A percentile compares a stretch with the other conserved stretches of the same genome.
These are phyloP conservation scores for Hyperopisus bebe DNA, from an alignment of 2,113 vertebrate genomes.

Conservation along the genomic window DNA sequence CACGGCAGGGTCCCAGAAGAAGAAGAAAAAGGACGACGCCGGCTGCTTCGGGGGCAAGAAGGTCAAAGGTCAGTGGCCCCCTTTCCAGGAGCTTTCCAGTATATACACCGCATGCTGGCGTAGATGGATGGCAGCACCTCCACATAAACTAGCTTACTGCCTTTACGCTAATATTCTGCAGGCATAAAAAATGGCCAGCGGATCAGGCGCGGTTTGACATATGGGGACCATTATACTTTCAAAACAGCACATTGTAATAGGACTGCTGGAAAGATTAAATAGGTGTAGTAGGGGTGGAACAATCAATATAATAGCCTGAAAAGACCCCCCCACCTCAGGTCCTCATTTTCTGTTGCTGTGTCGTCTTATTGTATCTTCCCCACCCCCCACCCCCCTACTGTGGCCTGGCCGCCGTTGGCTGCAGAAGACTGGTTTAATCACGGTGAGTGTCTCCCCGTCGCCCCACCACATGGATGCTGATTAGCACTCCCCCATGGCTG, in stretches of 20 bases:
- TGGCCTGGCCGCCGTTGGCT: constrained; percentile 39
- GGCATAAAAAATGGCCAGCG: neutral
- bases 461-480: too few species aligned
- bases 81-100: neutral
- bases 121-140: neutral
- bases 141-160: neutral
- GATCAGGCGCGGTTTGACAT: neutral
- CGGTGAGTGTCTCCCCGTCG: constrained; percentile 65
- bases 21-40: constrained; percentile 74
- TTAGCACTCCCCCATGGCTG: too few species aligned
- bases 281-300: neutral
- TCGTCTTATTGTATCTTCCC: constrained; percentile 30
- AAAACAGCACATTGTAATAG: neutral
- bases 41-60: constrained; percentile 85
- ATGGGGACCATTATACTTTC: neutral
- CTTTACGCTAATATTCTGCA: neutral
- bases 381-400: neutral
- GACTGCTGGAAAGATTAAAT: neutral
- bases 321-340: neutral
- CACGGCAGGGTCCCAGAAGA: constrained; percentile 68
- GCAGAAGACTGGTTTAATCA: constrained; percentile 94
- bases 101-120: neutral
- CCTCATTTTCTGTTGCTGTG: neutral
- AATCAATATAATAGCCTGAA: neutral
- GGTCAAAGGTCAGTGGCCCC: constrained; percentile 73